These are phyloP conservation scores for Drosophila koepferae DNA, from an alignment of 2,888 invertebrate species.

Conservation along the genomic window DNA sequence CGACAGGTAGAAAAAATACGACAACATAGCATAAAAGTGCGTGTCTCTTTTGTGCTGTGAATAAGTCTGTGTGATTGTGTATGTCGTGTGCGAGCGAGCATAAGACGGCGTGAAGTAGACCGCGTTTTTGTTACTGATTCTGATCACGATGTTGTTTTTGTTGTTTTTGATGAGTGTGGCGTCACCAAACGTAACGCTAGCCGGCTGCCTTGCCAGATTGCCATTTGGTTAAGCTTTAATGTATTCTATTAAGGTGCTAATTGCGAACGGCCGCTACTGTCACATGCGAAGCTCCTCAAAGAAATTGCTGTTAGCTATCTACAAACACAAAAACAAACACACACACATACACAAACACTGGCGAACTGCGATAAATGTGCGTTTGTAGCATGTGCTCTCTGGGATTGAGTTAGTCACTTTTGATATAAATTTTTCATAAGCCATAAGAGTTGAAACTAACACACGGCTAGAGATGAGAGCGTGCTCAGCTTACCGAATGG, in stretches of 20 bases:
- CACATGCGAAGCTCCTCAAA: conserved; percentile 33
- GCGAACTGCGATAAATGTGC: conserved; percentile 48
- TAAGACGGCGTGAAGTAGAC: conserved; percentile 56
- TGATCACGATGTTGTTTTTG: conserved; percentile 19
- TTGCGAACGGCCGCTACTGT: conserved; percentile 56
- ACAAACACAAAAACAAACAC: conserved; percentile 4
- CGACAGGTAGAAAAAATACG: conserved; percentile 67
- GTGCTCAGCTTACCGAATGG: not conserved
- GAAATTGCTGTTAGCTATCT: conserved; percentile 24
- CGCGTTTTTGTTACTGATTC: conserved; percentile 9
- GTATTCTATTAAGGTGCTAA: conserved; percentile 79
- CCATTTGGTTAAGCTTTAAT: conserved; percentile 55
- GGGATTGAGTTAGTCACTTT: conserved; percentile 54
- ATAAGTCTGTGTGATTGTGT: conserved; percentile 1
- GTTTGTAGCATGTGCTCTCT: conserved; percentile 45
- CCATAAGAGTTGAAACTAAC: conserved; percentile 35
- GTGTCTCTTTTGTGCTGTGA: conserved; percentile 24
- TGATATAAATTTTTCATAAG: conserved; percentile 60
- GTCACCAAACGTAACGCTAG: conserved; percentile 58
- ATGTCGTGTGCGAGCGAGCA: conserved; percentile 4
- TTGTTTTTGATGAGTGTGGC: conserved; percentile 47
- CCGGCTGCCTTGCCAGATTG: conserved; percentile 48
- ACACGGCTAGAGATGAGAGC: conserved; percentile 38
- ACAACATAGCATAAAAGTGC: conserved; percentile 58
- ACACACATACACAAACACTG: conserved; percentile 6